Base-by-base conservation (phyloP, 2,113 vertebrate species). In the Pelvicachromis taeniatus region DNA sequence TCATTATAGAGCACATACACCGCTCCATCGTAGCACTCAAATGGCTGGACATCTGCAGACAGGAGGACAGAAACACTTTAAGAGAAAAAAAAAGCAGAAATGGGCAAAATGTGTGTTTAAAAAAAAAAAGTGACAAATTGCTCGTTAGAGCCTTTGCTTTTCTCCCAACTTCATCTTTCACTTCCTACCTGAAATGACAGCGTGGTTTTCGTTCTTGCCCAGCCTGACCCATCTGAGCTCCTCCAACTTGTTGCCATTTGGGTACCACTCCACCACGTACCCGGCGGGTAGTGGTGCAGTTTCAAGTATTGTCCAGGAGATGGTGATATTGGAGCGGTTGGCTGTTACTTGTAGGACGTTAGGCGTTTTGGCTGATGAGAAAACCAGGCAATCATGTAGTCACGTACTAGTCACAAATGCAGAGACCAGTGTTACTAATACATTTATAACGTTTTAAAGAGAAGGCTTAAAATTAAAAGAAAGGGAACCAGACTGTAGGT, bases 261-360 rank as follows among this genome's bases (percentile, higher is more conserved):
- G 89, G 53, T 86, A 91, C 96, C 96, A 97, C 90, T 96, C 95
- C 61, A 97, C 89, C 45, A 96, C 70, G 7, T 92, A 92, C 1
- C 33, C 87, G 3, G 29, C 26, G 2, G 61, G 84, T 1, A 5
- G 4, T 1, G 2, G 21, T 89, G 91, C 86, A 93, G 53, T 85
- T 73, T 50, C 78, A 68, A 61, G 35, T 23, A 48, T 84, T 7
- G 29, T 83, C 96, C 96, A 97, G 90, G 35, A 95, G 95, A 96
- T 91, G 94, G 94, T 45, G 80, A 95, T 77, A 12, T 42, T 94
- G 80, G 59, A n/a, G 73, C 91, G 80, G 35, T 14, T 73, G 38
- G 45, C 6, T 2, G 4, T 29, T 10, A 59, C 81, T 19, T 11
- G 54, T 26, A 91, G 48, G 2, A 81, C 80, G 58, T 55, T 70